phyloP scores from a whole-genome alignment of 2,113 vertebrate genomes.

The Arvicanthis niloticus region DNA sequence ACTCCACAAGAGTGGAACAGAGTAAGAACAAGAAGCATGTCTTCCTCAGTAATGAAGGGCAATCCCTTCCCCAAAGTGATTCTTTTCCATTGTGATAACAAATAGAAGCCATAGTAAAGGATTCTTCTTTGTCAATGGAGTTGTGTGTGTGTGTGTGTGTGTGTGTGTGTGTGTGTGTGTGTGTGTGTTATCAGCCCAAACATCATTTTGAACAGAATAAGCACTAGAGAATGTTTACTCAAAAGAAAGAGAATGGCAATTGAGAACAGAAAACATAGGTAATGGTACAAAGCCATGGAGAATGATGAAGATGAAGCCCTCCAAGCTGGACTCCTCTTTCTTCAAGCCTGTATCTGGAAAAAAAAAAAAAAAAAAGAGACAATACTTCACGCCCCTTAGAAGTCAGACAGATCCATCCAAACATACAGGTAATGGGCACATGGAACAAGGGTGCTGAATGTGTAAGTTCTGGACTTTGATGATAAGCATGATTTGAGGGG shows the following conservation, averaged over 20 bases:
- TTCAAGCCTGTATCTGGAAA: rapidly evolving
- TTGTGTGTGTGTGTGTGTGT: too few relatives aligned
- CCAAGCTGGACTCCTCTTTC: background rate
- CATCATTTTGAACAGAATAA: background rate
- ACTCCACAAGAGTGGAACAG: background rate
- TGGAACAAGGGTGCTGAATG: background rate
- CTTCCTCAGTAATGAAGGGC: background rate
- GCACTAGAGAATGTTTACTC: background rate
- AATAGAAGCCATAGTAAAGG: background rate
- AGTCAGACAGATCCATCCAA: too few relatives aligned
- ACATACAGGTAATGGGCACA: too few relatives aligned
- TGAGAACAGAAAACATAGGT: background rate
- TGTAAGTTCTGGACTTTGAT: background rate
- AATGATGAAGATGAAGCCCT: too few relatives aligned
- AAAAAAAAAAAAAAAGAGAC: background rate
- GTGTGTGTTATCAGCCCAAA: too few relatives aligned
- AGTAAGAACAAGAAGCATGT: background rate
- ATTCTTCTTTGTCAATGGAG: background rate
- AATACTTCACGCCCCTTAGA: background rate
- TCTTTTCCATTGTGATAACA: background rate
- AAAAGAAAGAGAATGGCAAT: background rate
- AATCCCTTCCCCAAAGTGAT: background rate
- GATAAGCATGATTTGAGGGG: rapidly evolving
- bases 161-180: too few relatives aligned
- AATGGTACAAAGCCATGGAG: rapidly evolving